Conservation (phyloP, 2,113 vertebrate species). For the Cygnus atratus region DNA sequence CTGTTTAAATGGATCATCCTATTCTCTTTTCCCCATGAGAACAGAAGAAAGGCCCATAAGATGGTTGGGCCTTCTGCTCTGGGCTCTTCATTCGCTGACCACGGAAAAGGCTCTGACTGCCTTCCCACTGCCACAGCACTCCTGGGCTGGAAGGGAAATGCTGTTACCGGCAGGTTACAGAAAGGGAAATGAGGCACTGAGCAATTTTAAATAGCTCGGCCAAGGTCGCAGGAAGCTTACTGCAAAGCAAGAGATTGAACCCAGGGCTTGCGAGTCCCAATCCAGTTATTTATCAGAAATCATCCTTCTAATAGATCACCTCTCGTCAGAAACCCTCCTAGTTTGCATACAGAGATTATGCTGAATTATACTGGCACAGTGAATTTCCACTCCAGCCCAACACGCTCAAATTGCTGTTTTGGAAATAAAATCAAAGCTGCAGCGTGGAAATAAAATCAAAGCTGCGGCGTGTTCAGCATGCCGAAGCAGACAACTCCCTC, state of each 20-base stretch:
- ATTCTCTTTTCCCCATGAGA: neutral
- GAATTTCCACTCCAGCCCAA: neutral
- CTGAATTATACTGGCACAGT: neutral
- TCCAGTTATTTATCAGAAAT: neutral
- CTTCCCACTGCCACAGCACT: neutral
- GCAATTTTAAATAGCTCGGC: neutral
- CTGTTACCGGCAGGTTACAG: neutral
- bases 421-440: constrained; percentile 8
- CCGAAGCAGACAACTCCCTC: neutral
- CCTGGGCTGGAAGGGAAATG: constrained; percentile 31
- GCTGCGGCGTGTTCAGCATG: neutral
- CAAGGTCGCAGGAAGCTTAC: constrained; percentile 47
- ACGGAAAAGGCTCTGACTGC: neutral
- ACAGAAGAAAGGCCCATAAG: neutral
- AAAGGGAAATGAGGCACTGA: constrained; percentile 47
- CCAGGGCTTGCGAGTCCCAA: neutral
- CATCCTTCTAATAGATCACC: neutral
- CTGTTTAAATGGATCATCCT: neutral
- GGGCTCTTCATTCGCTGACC: neutral
- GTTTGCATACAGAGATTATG: neutral
- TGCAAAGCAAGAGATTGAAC: constrained; percentile 22
- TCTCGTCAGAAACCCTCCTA: neutral
- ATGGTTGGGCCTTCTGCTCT: neutral
- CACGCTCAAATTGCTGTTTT: neutral
- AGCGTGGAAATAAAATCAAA: constrained; percentile 1